Evolutionary conservation across 2,888 invertebrate species (phyloP), one percentile per base, ranked within the genome.

Genomic region (Drosophila borborema): DNA sequence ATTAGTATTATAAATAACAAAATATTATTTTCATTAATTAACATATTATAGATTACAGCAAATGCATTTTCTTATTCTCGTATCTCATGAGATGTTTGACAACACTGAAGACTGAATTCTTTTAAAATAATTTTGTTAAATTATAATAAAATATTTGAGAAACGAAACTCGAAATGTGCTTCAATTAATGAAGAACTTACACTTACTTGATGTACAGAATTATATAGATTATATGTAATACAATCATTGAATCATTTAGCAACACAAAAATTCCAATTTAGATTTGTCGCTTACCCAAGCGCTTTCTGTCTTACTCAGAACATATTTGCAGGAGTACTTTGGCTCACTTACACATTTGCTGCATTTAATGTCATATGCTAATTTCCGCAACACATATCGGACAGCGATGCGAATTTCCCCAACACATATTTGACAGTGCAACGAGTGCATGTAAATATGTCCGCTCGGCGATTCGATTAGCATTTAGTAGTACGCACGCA

Each of bases 391-490:
- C 46, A 18, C 45, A 45, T 53, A 43, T 43, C 34, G 16, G 45
- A 20, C 23, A 16, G 18, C 55, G 23, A 43, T 49, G 14, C n/a
- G 12, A 53, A 40, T 48, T 28, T 28, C 6, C 7, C 5, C 16
- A 36, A 23, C 51, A 28, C 43, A 43, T 46, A 46, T 41, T 43
- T 20, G 48, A 20, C 23, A 14, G n/a, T 49, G 23, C 53, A 43
- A n/a, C 20, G 10, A 49, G 36, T 40, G 14, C 64, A 45, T 48
- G 18, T 23, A 45, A 58, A 46, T 64, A 41, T 60, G 64, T 48
- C 43, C 59, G 40, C 43, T 46, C 60, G 54, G 40, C 53, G 53
- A 77, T 81, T 86, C 77, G 84, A 83, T 83, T 86, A 86, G 70
- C 80, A 76, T 72, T 73, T 63, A 43, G 49, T 49, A 28, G 31